Base-by-base conservation (phyloP, 2,797 vertebrate species). In the Allobates femoralis region DNA sequence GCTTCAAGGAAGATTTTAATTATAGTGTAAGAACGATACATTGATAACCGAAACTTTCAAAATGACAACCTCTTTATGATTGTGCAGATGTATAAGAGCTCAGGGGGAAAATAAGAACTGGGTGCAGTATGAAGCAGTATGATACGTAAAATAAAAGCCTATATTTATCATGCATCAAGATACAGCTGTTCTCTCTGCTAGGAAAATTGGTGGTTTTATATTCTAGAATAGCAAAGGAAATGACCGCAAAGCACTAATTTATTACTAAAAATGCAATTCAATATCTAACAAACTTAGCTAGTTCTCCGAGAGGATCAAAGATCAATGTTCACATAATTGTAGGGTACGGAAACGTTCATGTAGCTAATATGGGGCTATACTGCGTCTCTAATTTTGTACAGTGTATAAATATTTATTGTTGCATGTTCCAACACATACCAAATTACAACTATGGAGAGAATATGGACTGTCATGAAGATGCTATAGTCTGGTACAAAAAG, bases 161-260 rank as follows among this genome's bases (percentile, higher is more conserved):
- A 80, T 28, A 80, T 80, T 64, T 64, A 46, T 64, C 37, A 80
- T 28, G 69, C 69, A 71, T 74, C 69, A 50, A 62, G 7, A 79
- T 64, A 80, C 37, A 80, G 37, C 32, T 28, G 60, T 46, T 19
- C 30, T 79, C 37, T 64, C 78, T 62, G 58, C 37, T 74, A 41
- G 23, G 71, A 74, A 74, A 74, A 74, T 74, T 74, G 23, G 5
- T n/a, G 41, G 71, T 74, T 74, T 50, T 74, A n/a, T 23, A 50
- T 23, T 26, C 37, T n/a, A 74, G 23, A 50, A 74, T 50, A 74
- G 4, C 37, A 26, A 41, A n/a, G 67, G 67, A 74, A 74, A 74
- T 74, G 71, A 74, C 37, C 71, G n/a, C 10, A n/a, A 46, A 26
- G 60, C 26, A 62, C 18, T 23, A 32, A 15, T 34, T 19, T 30